Evolutionary conservation across 2,797 vertebrate species (phyloP).

Genomic region (Leptoclinus maculatus): DNA sequence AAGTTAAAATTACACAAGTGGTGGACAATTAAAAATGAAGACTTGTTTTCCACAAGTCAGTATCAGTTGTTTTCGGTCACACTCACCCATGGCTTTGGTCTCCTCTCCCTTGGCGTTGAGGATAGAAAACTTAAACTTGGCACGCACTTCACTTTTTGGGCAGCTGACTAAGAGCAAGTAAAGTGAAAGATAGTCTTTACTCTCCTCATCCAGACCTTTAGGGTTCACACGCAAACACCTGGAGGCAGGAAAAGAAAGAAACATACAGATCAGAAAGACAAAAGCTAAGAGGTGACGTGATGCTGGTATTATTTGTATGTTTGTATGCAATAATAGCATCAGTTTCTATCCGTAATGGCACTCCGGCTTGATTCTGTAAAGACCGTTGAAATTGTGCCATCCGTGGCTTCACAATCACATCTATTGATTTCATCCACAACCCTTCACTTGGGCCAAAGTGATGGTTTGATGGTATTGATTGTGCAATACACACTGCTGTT

Average conservation of each 20-base stretch:
- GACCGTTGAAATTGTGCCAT: neutral
- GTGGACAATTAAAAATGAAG: neutral
- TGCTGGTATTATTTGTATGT: neutral
- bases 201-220: constrained; percentile 93
- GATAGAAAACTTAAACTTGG: constrained; percentile 96
- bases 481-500: neutral
- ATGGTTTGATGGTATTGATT: constrained; percentile 9
- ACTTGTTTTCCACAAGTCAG: neutral
- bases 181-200: constrained; percentile 94
- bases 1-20: constrained; percentile 45
- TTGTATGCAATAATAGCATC: neutral
- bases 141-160: constrained; percentile 92
- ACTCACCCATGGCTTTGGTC: constrained; percentile 94
- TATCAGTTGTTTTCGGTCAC: neutral
- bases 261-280: constrained; percentile 18
- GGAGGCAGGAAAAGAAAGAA: constrained; percentile 17
- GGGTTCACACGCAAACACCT: constrained; percentile 94
- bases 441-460: neutral
- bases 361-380: neutral
- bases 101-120: constrained; percentile 93
- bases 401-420: constrained; percentile 8
- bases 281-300: neutral
- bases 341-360: neutral
- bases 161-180: constrained; percentile 94
- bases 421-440: constrained; percentile 16